Conservation (phyloP, 2,888 invertebrate genomes). For the Lepidochrysops patricia region DNA sequence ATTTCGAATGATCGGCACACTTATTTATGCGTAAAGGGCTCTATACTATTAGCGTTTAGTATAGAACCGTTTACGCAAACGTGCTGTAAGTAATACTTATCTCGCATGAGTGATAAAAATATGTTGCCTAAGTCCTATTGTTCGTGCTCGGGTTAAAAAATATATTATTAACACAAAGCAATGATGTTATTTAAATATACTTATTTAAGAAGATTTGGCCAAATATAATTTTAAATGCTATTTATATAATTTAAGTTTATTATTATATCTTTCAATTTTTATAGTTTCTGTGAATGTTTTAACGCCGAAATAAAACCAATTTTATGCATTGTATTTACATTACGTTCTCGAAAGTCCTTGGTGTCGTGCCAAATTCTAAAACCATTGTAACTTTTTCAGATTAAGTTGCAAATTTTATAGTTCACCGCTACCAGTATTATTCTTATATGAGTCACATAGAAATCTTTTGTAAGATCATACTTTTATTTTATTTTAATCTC, state of each 20-base stretch:
- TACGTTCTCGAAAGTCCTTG: not conserved
- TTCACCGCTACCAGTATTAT: not conserved
- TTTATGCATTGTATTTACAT: not conserved
- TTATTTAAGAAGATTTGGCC: not conserved
- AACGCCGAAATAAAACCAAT: not conserved
- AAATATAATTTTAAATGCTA: not conserved
- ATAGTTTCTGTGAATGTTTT: not conserved
- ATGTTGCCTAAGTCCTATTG: no score
- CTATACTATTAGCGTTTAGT: no score
- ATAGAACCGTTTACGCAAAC: no score
- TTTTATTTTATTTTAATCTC: no score
- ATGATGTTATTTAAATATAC: not conserved
- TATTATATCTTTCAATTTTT: not conserved
- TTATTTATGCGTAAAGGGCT: no score
- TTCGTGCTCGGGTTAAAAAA: no score
- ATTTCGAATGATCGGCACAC: no score
- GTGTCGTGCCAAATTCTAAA: not conserved
- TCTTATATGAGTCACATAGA: not conserved
- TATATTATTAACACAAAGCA: not conserved
- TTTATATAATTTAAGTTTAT: not conserved
- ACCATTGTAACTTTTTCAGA: not conserved
- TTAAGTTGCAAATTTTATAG: not conserved
- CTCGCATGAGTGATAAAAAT: no score
- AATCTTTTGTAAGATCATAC: no score
- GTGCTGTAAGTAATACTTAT: no score